A percentile compares a stretch with the other conserved stretches of the same genome.
Conservation (phyloP, 2,888 invertebrate genomes). For the Amblyjoppa fuscipennis region DNA sequence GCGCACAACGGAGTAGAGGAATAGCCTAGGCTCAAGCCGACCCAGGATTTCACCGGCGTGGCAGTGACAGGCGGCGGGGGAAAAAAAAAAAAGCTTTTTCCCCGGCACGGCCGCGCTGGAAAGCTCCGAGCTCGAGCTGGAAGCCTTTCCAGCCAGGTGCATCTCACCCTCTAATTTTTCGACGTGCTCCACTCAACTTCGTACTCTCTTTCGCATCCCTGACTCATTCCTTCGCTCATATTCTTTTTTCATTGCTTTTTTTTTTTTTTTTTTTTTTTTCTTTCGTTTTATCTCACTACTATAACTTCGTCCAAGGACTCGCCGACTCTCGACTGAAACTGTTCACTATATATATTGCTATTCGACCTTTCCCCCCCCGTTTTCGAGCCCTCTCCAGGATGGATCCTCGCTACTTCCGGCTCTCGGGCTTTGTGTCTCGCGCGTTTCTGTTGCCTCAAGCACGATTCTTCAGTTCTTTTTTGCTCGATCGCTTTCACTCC, state of each 20-base stretch:
- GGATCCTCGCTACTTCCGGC: background rate
- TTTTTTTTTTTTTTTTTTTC: slow-evolving; percentile 27
- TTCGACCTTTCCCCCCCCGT: background rate
- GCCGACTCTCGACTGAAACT: slow-evolving; percentile 4
- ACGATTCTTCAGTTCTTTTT: slow-evolving; percentile 20
- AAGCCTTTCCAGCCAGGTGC: slow-evolving; percentile 39
- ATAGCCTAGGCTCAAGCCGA: slow-evolving; percentile 32
- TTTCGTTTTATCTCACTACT: background rate
- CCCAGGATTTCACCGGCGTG: slow-evolving; percentile 20
- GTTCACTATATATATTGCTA: background rate
- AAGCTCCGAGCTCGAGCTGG: slow-evolving; percentile 23
- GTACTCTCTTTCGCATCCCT: slow-evolving; percentile 25
- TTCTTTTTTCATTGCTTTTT: slow-evolving; percentile 9
- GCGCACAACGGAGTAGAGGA: background rate
- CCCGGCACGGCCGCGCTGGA: background rate
- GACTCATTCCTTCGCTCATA: slow-evolving; percentile 14
- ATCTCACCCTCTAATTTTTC: slow-evolving; percentile 47
- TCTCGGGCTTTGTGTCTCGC: background rate
- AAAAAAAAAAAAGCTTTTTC: slow-evolving; percentile 18
- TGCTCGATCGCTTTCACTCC: background rate
- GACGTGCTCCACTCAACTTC: slow-evolving; percentile 15
- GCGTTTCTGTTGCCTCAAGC: background rate
- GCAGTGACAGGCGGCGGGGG: slow-evolving; percentile 6
- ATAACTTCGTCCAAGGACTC: slow-evolving; percentile 17
- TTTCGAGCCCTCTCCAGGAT: background rate